These are phyloP conservation scores for Andrena chrysosceles DNA, from an alignment of 2,888 invertebrate species.

Conservation along the genomic window DNA sequence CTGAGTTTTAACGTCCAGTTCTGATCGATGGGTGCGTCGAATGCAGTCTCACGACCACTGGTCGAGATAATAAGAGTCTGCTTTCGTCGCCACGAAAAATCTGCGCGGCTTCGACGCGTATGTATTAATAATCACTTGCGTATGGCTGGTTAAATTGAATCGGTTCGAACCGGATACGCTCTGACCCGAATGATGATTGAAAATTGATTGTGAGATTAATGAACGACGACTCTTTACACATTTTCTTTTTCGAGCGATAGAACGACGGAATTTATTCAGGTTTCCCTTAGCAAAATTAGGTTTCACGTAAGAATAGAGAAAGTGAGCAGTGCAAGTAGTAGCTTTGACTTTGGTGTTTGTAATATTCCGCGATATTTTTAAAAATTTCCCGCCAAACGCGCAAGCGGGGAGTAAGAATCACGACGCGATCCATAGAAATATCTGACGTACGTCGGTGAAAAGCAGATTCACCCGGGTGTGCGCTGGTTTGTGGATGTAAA, in stretches of 20 bases:
- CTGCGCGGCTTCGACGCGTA: slow-evolving; percentile 8
- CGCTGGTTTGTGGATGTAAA: not conserved
- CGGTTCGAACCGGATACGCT: slow-evolving; percentile 45
- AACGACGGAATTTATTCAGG: not conserved
- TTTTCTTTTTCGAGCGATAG: not conserved
- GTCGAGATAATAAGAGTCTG: slow-evolving; percentile 17
- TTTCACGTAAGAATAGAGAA: not conserved
- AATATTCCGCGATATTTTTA: not conserved
- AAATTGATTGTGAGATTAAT: slow-evolving; percentile 33
- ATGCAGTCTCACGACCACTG: not conserved
- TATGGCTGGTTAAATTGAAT: slow-evolving; percentile 40
- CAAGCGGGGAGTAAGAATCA: slow-evolving; percentile 2
- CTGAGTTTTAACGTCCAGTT: not conserved
- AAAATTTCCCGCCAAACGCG: not conserved
- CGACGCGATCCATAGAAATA: slow-evolving; percentile 24
- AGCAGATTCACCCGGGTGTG: slow-evolving; percentile 2
- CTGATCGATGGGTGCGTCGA: not conserved
- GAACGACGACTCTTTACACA: slow-evolving; percentile 17
- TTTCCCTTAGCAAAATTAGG: not conserved
- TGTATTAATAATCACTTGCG: slow-evolving; percentile 40
- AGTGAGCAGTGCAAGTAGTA: not conserved
- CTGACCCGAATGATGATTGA: slow-evolving; percentile 39
- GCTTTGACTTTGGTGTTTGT: not conserved
- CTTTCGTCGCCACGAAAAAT: slow-evolving; percentile 24
- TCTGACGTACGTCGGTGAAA: slow-evolving; percentile 10